These are phyloP conservation scores for Daphoenositta chrysoptera DNA, from an alignment of 2,113 vertebrate species.

Conservation along the genomic window DNA sequence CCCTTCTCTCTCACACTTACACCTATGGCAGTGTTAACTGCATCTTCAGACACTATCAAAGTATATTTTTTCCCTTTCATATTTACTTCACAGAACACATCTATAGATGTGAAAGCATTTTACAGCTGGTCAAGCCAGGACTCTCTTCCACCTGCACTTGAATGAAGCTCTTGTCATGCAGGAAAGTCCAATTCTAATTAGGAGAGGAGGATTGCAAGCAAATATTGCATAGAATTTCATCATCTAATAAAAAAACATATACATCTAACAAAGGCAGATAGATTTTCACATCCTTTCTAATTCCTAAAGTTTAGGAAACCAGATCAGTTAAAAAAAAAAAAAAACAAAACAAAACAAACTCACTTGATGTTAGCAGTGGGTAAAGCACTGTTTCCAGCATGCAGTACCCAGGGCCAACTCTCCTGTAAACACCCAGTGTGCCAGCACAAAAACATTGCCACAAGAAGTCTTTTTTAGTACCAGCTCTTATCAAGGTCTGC, in stretches of 20 bases:
- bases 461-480: slow-evolving; percentile 23
- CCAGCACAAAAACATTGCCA: slow-evolving; percentile 19
- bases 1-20: background rate
- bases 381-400: background rate
- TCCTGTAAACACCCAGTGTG: background rate
- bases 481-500: background rate
- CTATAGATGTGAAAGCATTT: background rate
- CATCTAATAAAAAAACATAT: background rate
- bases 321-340: background rate
- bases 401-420: background rate
- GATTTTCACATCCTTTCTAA: background rate
- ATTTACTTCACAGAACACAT: background rate
- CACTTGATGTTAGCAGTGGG: background rate
- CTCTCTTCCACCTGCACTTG: background rate
- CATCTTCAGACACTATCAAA: background rate
- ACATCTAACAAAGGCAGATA: background rate
- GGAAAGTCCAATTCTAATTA: slow-evolving; percentile 12
- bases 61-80: background rate
- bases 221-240: background rate
- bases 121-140: background rate
- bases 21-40: background rate
- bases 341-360: background rate
- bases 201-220: background rate
- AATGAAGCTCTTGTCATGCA: background rate
- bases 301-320: background rate